phyloP scores from a whole-genome alignment of 2,888 invertebrate genomes.

The Thymelicus sylvestris region DNA sequence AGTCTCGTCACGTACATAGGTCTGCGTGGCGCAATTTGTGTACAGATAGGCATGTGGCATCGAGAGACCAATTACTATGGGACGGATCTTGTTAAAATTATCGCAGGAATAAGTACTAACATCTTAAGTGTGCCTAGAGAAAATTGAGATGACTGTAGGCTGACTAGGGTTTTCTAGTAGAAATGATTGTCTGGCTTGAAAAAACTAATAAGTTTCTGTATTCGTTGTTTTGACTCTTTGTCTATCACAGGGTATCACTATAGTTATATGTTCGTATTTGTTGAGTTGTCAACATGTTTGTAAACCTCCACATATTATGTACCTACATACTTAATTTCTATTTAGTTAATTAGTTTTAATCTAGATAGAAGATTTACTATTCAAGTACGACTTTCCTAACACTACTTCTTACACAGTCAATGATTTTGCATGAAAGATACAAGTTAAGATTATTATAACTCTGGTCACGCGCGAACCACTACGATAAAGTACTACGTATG shows the following conservation, averaged over 20 bases:
- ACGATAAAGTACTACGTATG: conserved; percentile 22
- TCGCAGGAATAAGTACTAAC: background rate
- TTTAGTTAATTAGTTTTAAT: no score
- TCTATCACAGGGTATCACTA: no score
- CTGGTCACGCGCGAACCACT: conserved; percentile 19
- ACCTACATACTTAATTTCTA: no score
- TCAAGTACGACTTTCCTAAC: no score
- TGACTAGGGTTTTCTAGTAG: background rate
- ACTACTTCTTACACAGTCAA: background rate
- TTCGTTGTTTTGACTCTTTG: no score
- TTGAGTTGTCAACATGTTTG: no score
- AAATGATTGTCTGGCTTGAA: background rate
- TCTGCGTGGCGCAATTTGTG: conserved; percentile 28
- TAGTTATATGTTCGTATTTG: no score
- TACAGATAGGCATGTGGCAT: conserved; percentile 20
- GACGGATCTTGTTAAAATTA: background rate
- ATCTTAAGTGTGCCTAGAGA: background rate
- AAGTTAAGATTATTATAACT: background rate
- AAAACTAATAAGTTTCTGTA: no score
- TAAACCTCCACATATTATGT: no score
- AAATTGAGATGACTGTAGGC: background rate
- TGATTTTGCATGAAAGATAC: background rate
- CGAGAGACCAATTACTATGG: conserved; percentile 21
- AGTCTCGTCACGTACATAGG: conserved; percentile 28
- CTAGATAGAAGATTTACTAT: no score